Base-by-base conservation (phyloP, 2,797 vertebrate genomes). In the Poecilia picta region DNA sequence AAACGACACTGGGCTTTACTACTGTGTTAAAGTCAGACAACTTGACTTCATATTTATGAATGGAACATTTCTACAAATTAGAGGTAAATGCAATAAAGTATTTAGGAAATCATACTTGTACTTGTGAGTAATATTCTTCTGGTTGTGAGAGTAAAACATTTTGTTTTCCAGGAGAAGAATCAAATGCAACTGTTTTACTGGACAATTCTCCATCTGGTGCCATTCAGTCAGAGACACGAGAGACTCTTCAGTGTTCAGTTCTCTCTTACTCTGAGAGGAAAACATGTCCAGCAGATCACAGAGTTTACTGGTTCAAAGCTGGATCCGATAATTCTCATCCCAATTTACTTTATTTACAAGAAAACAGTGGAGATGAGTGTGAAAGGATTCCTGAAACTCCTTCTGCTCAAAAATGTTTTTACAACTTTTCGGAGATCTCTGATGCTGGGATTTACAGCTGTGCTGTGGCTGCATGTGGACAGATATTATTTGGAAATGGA, bases 401-500 rank as follows among this genome's bases (percentile, higher is more conserved):
- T 0, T 55, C 75, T 45, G 20, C 23, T 16, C 82, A 75, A n/a
- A 88, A 77, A 43, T 92, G 88, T 73, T 45, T 80, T 66, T 76
- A 85, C 76, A 82, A n/a, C 2, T 78, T 89, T 66, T 72, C 15
- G 82, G 77, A 16, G 62, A 64, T 5, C 0, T 86, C 88, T 73
- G 91, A 89, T 71, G 23, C 77, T 68, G 87, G 88, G 73, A 85
- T 36, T 23, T 91, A 91, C 45, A 82, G 83, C 78, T 91, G 91
- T 79, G 91, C 89, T 51, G 87, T 90, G 76, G 86, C 82, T 36
- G 46, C 87, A 66, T 90, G 91, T 89, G 79, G 76, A 18, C 43
- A 75, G 73, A 64, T 84, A n/a, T 15, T 81, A 12, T 84, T 84
- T 81, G 83, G 83, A 81, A 75, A 78, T 6, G 43, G 73, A 49